phyloP scores from a whole-genome alignment of 1,140 invertebrate genomes.

The Drosophila ananassae region DNA sequence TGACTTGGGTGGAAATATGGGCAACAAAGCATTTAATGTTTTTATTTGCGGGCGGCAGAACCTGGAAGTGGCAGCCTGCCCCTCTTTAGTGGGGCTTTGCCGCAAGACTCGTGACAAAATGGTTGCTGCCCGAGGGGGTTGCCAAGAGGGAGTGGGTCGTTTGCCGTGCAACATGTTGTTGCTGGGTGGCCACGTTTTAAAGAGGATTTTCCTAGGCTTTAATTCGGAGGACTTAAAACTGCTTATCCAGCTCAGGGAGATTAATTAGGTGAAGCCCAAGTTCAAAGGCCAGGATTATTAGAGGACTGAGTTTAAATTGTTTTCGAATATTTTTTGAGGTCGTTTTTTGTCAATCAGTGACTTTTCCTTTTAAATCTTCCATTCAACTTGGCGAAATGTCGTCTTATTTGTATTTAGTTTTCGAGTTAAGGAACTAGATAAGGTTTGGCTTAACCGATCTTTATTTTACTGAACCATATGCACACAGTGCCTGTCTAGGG shows the following conservation, averaged over 20 bases:
- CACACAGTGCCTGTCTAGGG: slow-evolving; percentile 25
- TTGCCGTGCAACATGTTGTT: slow-evolving; percentile 64
- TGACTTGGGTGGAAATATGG: slow-evolving; percentile 23
- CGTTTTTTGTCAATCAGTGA: too few species aligned
- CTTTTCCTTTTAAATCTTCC: too few species aligned
- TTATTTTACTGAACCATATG: slow-evolving; percentile 15
- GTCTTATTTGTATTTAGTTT: background rate
- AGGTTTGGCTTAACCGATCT: slow-evolving; percentile 17
- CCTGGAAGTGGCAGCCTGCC: slow-evolving; percentile 63
- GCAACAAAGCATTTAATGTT: slow-evolving; percentile 76
- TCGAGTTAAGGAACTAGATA: slow-evolving; percentile 17
- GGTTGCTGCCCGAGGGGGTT: slow-evolving; percentile 16
- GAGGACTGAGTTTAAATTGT: slow-evolving; percentile 11
- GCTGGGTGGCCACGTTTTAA: slow-evolving; percentile 39
- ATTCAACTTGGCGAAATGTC: background rate
- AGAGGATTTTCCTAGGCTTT: slow-evolving; percentile 38
- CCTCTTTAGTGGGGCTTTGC: slow-evolving; percentile 52
- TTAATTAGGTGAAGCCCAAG: slow-evolving; percentile 28
- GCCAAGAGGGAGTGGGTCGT: background rate
- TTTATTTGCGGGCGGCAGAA: slow-evolving; percentile 75
- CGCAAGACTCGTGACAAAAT: slow-evolving; percentile 52
- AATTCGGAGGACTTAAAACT: slow-evolving; percentile 33
- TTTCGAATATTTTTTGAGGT: background rate
- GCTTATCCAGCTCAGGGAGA: slow-evolving; percentile 11
- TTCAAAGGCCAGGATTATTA: background rate